Evolutionary conservation across 2,888 invertebrate species (phyloP), one percentile per base, ranked within the genome.

Genomic region (Exephanes ischioxanthus): DNA sequence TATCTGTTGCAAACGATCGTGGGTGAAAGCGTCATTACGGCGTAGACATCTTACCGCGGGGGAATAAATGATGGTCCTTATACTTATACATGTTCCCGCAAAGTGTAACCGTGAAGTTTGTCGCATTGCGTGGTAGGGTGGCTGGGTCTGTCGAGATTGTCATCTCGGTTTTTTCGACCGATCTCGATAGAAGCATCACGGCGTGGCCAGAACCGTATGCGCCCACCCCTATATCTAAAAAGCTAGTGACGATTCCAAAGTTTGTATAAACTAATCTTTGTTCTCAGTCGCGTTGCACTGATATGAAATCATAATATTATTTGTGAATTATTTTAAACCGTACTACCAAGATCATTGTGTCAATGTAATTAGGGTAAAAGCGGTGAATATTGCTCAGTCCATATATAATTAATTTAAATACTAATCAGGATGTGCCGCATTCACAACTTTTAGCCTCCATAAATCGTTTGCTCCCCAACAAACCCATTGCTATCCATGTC

Each of bases 401-500:
- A 30, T 58, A 58, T 51, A 51, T n/a, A 6, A 51, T 51, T n/a
- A 4, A 14, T 16, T 51, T 53, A 53, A 5, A 53, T 6, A 22
- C n/a, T 95, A 94, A 3, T 92, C 83, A 0, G 93, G 92, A n/a
- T 91, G 87, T 80, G 33, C 88, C 6, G 2, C n/a, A 33, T 33
- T 33, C 33, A 19, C 9, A 53, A 53, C 19, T 53, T 19, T 53
- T 19, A 53, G 53, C 19, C 14, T 4, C 41, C 9, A 77, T 33
- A 67, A 37, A 53, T 84, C 91, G 92, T 93, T 75, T 83, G 7
- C 66, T 77, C 2, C 2, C 11, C 89, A 90, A 86, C 87, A 79
- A 91, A 94, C 87, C 91, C 91, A 87, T 95, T 94, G 19, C 83
- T 85, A 82, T 95, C 94, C 58, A 94, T 88, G 73, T 95, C 95